Base-by-base conservation (phyloP, 2,797 vertebrate species). In the Tokudaia tokunoshimensis region DNA sequence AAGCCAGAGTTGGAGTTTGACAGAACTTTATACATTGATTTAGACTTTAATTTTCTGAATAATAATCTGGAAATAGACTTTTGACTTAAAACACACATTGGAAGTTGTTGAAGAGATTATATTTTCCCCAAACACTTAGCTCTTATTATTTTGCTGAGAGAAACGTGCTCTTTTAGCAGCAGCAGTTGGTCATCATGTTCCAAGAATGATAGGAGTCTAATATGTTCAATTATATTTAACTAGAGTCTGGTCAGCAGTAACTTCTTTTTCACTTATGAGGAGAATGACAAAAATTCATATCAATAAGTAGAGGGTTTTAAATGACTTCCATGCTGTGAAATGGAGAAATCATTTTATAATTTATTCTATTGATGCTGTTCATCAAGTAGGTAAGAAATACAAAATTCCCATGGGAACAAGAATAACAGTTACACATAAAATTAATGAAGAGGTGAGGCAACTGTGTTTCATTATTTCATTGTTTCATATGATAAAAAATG, bases 261-360 rank as follows among this genome's bases (percentile, higher is more conserved):
- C 29, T 26, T 89, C 74, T 63, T 91, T 93, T 87, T 89, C n/a
- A 74, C 91, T 95, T 97, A 24, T 80, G 92, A 95, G 87, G 76
- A 80, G 65, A 96, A 82, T 92, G 65, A 89, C 24, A 96, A 75
- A 92, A 94, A 95, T 84, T 92, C 74, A 24, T 96, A 76, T 85
- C 22, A 89, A 1, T 70, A 47, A 85, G 41, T 67, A 79, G 24
- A 74, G 34, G 72, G 95, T 94, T 96, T 91, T 55, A 95, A 44
- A 94, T 94, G 84, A 90, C 89, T 61, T 91, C 20, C 15, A 31
- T 96, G 72, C 37, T 92, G 20, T 52, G 52, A 95, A 70, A 94
- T 44, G 89, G 75, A 91, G 13, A 92, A 95, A 80, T 84, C 20
- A 85, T 2, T 88, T 89, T 86, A 37, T 82, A 92, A 76, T 70